Percentiles rank a stretch among this genome's conserved stretches.
Evolutionary conservation across 2,888 invertebrate genomes (phyloP).

Genomic region (Amblyjoppa fuscipennis): DNA sequence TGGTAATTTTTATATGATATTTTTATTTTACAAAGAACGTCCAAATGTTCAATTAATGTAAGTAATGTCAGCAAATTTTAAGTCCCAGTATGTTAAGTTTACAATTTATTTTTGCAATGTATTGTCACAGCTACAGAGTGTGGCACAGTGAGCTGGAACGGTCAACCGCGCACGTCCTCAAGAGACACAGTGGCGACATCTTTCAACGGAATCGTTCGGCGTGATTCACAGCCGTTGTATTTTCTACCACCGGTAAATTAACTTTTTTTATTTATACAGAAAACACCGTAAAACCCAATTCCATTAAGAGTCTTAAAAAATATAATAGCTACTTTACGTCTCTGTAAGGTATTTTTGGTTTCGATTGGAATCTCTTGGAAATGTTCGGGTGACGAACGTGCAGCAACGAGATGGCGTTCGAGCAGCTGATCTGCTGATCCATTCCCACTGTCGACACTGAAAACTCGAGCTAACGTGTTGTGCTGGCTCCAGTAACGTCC

Average conservation of each 20-base stretch:
- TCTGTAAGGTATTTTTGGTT: neutral
- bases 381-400: neutral
- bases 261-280: neutral
- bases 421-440: neutral
- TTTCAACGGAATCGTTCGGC: neutral
- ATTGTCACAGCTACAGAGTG: neutral
- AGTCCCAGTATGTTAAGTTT: too few species aligned
- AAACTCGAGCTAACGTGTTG: neutral
- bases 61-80: too few species aligned
- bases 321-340: neutral
- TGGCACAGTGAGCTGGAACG: neutral
- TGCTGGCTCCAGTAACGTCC: neutral
- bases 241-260: neutral
- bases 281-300: neutral
- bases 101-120: too few species aligned
- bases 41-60: too few species aligned
- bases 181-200: conserved; percentile 43
- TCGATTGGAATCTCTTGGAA: neutral
- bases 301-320: neutral
- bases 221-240: neutral
- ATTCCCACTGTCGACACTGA: neutral
- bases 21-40: too few species aligned
- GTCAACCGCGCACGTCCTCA: neutral
- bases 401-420: neutral
- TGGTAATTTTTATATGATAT: too few species aligned